These are phyloP conservation scores for Norana najaformis DNA, from an alignment of 2,888 invertebrate genomes.

Conservation along the genomic window DNA sequence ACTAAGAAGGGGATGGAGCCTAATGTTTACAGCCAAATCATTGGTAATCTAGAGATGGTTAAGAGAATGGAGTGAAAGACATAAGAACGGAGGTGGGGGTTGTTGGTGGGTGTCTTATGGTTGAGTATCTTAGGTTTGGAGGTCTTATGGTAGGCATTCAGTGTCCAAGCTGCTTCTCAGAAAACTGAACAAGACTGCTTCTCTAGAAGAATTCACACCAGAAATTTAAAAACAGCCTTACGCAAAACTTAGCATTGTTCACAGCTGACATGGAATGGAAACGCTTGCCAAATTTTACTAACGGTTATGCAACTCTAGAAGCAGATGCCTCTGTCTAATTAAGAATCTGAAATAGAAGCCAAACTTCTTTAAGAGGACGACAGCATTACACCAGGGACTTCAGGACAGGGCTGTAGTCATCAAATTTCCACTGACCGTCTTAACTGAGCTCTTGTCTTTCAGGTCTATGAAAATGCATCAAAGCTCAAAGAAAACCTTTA, in stretches of 20 bases:
- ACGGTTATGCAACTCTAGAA: neutral
- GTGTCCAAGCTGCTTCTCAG: neutral
- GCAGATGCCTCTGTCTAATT: neutral
- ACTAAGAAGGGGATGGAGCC: too few relatives aligned
- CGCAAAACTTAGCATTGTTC: neutral
- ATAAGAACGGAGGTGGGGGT: neutral
- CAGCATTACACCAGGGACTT: neutral
- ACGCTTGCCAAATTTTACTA: neutral
- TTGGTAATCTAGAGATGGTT: neutral
- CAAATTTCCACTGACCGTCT: neutral
- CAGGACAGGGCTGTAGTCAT: conserved; percentile 13
- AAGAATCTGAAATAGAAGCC: neutral
- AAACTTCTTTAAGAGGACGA: neutral
- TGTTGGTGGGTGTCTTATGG: neutral
- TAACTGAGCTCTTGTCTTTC: neutral
- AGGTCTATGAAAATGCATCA: neutral
- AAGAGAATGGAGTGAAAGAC: neutral
- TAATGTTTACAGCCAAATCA: neutral
- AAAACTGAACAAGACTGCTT: neutral
- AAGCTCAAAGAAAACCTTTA: neutral
- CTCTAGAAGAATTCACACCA: neutral
- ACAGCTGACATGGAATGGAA: conserved; percentile 9
- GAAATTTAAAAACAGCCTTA: neutral
- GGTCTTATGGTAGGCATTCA: neutral
- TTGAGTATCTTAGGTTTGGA: neutral